Conservation (phyloP, 2,797 vertebrate genomes). For the Tachyglossus aculeatus region DNA sequence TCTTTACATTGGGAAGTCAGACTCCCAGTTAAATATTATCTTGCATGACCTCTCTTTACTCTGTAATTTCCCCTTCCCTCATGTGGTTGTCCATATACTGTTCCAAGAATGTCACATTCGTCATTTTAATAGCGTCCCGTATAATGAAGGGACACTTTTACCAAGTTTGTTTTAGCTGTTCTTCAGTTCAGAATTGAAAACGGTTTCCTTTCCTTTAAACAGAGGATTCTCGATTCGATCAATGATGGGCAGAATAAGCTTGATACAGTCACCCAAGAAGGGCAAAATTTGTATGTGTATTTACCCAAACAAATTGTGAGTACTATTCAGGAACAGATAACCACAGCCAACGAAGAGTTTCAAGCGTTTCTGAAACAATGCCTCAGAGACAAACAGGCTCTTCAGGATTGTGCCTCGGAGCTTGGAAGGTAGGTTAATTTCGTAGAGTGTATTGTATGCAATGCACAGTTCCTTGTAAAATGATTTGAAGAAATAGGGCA, state of each 20-base stretch:
- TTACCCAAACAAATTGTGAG: slow-evolving; percentile 85
- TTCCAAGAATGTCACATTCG: too few relatives aligned
- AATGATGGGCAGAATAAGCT: slow-evolving; percentile 87
- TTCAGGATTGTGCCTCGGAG: slow-evolving; percentile 86
- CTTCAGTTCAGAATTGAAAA: slow-evolving; percentile 2
- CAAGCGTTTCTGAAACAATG: slow-evolving; percentile 89
- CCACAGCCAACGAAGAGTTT: slow-evolving; percentile 89
- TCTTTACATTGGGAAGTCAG: too few relatives aligned
- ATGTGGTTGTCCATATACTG: too few relatives aligned
- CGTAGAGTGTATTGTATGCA: not conserved
- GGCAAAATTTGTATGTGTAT: slow-evolving; percentile 87
- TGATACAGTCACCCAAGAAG: slow-evolving; percentile 87
- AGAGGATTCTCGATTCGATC: slow-evolving; percentile 86
- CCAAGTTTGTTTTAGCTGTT: not conserved
- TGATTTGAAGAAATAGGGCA: not conserved
- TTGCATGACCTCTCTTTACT: too few relatives aligned
- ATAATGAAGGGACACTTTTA: too few relatives aligned
- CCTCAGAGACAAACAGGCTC: slow-evolving; percentile 85
- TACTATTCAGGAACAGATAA: slow-evolving; percentile 89
- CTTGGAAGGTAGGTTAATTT: slow-evolving; percentile 73
- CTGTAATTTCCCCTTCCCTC: too few relatives aligned
- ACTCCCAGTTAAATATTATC: too few relatives aligned
- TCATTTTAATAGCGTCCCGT: too few relatives aligned
- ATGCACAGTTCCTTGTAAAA: not conserved
- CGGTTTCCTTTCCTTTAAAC: slow-evolving; percentile 17